Conservation (phyloP, 2,797 vertebrate genomes). For the Labroides dimidiatus region DNA sequence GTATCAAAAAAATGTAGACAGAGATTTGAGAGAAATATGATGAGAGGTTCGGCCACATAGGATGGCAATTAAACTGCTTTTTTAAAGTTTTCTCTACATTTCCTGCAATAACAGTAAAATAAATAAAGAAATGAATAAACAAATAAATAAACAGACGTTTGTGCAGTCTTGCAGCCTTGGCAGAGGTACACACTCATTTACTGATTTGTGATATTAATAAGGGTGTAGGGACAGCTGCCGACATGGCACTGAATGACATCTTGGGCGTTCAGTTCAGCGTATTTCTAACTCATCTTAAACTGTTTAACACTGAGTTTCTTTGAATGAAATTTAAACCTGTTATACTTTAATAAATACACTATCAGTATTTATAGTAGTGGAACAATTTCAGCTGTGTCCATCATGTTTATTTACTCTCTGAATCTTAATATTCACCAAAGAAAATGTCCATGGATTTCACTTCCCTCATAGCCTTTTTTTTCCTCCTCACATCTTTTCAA, state of each 20-base stretch:
- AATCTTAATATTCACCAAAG: too few species aligned
- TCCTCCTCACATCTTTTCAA: too few species aligned
- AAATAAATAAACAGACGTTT: not conserved
- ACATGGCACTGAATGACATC: conserved; percentile 25
- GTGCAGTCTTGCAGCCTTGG: conserved; percentile 23
- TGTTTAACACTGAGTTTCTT: too few species aligned
- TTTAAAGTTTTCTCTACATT: conserved; percentile 4
- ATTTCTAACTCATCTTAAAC: too few species aligned
- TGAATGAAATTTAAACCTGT: too few species aligned
- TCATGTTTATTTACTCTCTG: too few species aligned
- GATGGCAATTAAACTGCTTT: not conserved
- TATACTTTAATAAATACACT: too few species aligned
- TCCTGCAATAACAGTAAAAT: conserved; percentile 15
- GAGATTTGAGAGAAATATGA: conserved; percentile 3
- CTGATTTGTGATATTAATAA: conserved; percentile 7
- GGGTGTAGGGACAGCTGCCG: conserved; percentile 17
- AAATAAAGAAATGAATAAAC: too few species aligned
- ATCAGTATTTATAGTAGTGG: too few species aligned
- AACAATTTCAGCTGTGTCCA: too few species aligned
- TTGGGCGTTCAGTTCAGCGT: not conserved
- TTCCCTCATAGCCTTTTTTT: too few species aligned
- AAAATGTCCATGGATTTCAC: too few species aligned
- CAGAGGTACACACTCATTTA: not conserved
- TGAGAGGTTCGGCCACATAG: not conserved
- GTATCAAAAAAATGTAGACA: not conserved